These are phyloP conservation scores for Plestiodon gilberti DNA, from an alignment of 2,113 vertebrate genomes.

Conservation along the genomic window DNA sequence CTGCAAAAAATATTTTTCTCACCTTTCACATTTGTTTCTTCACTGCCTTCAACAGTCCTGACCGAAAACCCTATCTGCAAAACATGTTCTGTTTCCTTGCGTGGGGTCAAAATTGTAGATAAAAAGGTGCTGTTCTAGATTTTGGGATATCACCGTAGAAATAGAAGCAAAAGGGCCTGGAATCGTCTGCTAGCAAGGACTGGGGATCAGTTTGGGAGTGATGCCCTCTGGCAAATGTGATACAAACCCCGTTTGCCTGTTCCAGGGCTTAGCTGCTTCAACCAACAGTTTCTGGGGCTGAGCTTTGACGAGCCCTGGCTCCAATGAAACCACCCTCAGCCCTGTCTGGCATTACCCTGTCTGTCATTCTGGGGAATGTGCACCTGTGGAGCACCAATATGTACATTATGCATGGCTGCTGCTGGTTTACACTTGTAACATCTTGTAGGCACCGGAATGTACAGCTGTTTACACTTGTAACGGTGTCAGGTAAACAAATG, in stretches of 20 bases:
- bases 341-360: neutral
- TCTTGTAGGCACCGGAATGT: slow-evolving; percentile 63
- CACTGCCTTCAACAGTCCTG: neutral
- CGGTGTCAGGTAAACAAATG: slow-evolving; percentile 69
- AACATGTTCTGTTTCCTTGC: neutral
- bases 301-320: neutral
- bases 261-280: neutral
- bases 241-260: neutral
- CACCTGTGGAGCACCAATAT: slow-evolving; percentile 58
- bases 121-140: neutral
- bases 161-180: neutral
- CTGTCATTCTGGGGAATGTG: slow-evolving; percentile 37
- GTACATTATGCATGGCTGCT: slow-evolving; percentile 55
- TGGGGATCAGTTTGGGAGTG: neutral
- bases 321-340: neutral
- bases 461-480: slow-evolving; percentile 69
- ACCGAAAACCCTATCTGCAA: neutral
- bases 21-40: neutral
- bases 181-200: neutral
- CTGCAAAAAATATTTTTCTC: neutral
- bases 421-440: slow-evolving; percentile 65
- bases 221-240: neutral
- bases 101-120: neutral
- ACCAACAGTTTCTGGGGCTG: neutral
- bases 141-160: neutral